Conservation (phyloP, 2,797 vertebrate genomes). For the Microctenopoma lineatum region DNA sequence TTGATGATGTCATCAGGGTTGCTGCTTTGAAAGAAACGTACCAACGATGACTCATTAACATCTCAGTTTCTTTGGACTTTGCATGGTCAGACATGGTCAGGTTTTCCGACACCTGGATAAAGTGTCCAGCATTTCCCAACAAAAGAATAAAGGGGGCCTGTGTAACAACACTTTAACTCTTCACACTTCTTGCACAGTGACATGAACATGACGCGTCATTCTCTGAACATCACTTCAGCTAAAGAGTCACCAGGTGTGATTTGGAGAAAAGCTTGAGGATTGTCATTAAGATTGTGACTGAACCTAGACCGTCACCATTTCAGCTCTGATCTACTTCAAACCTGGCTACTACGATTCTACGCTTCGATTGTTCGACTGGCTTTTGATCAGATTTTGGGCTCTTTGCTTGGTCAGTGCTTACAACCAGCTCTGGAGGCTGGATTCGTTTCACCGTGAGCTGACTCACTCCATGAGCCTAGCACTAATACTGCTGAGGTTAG, state of each 20-base stretch:
- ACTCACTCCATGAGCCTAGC: conserved; percentile 44
- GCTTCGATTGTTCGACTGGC: not conserved
- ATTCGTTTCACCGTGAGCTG: conserved; percentile 32
- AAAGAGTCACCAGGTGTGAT: conserved; percentile 2
- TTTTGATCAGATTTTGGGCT: not conserved
- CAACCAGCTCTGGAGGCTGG: conserved; percentile 33
- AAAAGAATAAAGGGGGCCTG: too few species aligned
- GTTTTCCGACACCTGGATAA: too few species aligned
- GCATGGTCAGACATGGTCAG: too few species aligned
- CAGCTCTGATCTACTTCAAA: not conserved
- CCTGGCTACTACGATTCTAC: not conserved
- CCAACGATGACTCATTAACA: too few species aligned
- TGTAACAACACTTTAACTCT: not conserved
- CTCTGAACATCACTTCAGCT: conserved; percentile 31
- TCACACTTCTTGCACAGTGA: not conserved
- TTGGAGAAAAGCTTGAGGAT: not conserved
- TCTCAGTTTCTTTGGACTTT: too few species aligned
- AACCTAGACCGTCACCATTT: not conserved
- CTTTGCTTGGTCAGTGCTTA: conserved; percentile 19
- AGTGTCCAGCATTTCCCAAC: too few species aligned
- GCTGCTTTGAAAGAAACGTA: too few species aligned
- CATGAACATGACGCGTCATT: not conserved
- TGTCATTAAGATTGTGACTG: not conserved
- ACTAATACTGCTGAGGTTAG: conserved; percentile 70
- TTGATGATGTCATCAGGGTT: too few species aligned